Conservation (phyloP, 2,888 invertebrate species). For the Terebella lapidaria region DNA sequence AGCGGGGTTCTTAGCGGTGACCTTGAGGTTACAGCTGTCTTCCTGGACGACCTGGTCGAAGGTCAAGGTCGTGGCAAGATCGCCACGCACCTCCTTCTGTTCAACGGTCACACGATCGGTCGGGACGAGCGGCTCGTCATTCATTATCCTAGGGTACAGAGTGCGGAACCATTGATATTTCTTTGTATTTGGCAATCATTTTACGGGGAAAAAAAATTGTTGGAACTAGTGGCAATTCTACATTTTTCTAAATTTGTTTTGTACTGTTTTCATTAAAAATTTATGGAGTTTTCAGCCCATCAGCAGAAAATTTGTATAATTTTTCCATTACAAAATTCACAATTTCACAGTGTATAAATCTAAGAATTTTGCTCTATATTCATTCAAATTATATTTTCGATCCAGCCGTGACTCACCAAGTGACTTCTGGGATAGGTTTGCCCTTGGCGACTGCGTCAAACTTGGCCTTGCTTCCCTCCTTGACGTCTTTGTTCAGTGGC, state of each 20-base stretch:
- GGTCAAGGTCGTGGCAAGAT: slow-evolving; percentile 39
- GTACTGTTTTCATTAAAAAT: too few relatives aligned
- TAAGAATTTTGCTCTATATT: too few relatives aligned
- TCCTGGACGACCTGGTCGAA: slow-evolving; percentile 61
- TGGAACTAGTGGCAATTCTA: too few relatives aligned
- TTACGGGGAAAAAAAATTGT: too few relatives aligned
- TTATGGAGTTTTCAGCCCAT: too few relatives aligned
- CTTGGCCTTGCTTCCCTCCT: slow-evolving; percentile 44
- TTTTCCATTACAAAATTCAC: too few relatives aligned
- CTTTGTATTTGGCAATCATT: too few relatives aligned
- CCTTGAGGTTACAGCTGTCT: slow-evolving; percentile 87
- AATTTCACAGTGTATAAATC: too few relatives aligned
- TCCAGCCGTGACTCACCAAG: slow-evolving; percentile 77
- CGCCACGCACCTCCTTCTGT: slow-evolving; percentile 21
- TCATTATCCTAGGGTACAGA: slow-evolving; percentile 9
- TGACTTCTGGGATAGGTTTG: slow-evolving; percentile 79
- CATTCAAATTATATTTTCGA: too few relatives aligned
- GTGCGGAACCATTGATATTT: too few relatives aligned
- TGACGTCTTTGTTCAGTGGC: slow-evolving; percentile 39
- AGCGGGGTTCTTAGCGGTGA: slow-evolving; percentile 46
- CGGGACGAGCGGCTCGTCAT: slow-evolving; percentile 10
- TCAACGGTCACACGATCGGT: slow-evolving; percentile 9
- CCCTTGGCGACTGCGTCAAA: slow-evolving; percentile 67
- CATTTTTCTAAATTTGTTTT: too few relatives aligned
- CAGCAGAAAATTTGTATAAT: too few relatives aligned